Evolutionary conservation across 2,888 invertebrate genomes (phyloP).

Genomic region (Mythimna lalbum): DNA sequence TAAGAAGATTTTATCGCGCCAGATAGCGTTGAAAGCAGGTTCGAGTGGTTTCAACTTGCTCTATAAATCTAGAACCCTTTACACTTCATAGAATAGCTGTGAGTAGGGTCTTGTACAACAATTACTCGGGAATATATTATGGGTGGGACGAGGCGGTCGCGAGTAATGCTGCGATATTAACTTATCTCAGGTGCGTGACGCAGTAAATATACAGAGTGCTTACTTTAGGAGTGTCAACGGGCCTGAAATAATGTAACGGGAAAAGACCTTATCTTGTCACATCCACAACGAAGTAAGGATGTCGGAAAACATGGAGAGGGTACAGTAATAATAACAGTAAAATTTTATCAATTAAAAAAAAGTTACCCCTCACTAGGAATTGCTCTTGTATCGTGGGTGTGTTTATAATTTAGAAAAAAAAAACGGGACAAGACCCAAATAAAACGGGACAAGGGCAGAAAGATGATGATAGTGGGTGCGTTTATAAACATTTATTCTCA

Average conservation of each 20-base stretch:
- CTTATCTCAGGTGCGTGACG: constrained; percentile 81
- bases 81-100: constrained; percentile 86
- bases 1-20: constrained; percentile 79
- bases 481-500: too few relatives aligned
- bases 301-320: constrained; percentile 52
- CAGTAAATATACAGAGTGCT: constrained; percentile 73
- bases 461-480: too few relatives aligned
- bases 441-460: too few relatives aligned
- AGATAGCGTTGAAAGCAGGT: constrained; percentile 75
- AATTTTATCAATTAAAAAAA: neutral
- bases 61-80: constrained; percentile 86
- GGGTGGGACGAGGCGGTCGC: constrained; percentile 67
- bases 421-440: too few relatives aligned
- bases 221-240: constrained; percentile 69
- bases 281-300: constrained; percentile 51
- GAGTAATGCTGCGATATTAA: constrained; percentile 79
- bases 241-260: constrained; percentile 66
- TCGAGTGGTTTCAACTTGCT: constrained; percentile 78
- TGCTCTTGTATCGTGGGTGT: too few relatives aligned
- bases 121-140: constrained; percentile 83
- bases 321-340: constrained; percentile 28
- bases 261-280: constrained; percentile 59
- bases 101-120: constrained; percentile 81
- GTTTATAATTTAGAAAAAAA: too few relatives aligned
- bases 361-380: too few relatives aligned